A percentile compares a stretch with the other conserved stretches of the same genome.
Evolutionary conservation across 53 echinoderm and acorn worm genomes (phyloP).

Genomic region (Pentamera pediparva): DNA sequence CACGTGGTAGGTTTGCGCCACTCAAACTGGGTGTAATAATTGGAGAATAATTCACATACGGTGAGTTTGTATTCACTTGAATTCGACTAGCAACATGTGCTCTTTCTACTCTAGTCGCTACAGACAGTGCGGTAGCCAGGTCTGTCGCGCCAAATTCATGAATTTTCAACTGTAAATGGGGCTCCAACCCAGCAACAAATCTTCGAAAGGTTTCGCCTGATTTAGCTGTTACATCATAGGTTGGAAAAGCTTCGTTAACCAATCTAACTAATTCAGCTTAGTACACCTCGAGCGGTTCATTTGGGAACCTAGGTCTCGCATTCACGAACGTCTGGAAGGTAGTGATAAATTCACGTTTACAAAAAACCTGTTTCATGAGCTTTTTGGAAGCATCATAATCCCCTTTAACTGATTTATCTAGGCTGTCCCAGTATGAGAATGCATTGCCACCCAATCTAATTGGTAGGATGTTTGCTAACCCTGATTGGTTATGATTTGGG

Average conservation of each 20-base stretch:
- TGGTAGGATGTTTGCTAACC: not conserved
- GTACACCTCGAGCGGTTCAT: slow-evolving; percentile 21
- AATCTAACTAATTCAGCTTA: not conserved
- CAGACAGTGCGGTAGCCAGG: not conserved
- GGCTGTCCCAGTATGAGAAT: not conserved
- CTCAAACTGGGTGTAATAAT: no score
- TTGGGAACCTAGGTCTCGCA: slow-evolving; percentile 15
- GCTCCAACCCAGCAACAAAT: slow-evolving; percentile 15
- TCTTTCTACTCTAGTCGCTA: not conserved
- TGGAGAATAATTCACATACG: no score
- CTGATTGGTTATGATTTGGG: not conserved
- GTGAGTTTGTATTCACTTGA: not conserved
- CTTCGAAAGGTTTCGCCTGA: slow-evolving; percentile 13
- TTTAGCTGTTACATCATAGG: not conserved
- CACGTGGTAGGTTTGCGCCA: no score
- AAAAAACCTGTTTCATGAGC: not conserved
- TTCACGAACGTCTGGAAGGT: slow-evolving; percentile 11
- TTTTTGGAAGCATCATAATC: not conserved
- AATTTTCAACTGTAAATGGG: slow-evolving; percentile 1
- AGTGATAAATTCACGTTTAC: not conserved
- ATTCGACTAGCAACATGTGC: not conserved
- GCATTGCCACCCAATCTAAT: not conserved
- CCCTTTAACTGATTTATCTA: not conserved
- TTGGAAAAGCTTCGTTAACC: slow-evolving; percentile 22
- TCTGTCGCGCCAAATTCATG: slow-evolving; percentile 6